Evolutionary conservation across 1,140 invertebrate species (phyloP).

Genomic region (Zelostemma sp.): DNA sequence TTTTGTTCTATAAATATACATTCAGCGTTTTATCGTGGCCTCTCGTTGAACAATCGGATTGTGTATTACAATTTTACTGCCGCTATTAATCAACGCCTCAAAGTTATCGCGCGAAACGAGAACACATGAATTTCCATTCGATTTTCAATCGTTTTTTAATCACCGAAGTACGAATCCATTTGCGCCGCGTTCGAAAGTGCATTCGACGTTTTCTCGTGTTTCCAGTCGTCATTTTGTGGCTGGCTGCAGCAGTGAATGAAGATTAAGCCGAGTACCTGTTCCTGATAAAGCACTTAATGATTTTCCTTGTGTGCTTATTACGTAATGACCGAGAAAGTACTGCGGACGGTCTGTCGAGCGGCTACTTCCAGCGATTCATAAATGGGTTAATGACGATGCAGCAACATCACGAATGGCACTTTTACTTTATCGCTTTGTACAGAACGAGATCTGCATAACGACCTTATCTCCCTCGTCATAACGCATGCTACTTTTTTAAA

Average conservation of each 20-base stretch:
- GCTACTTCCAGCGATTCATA: conserved; percentile 17
- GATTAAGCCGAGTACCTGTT: background rate
- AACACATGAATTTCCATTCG: background rate
- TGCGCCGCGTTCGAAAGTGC: too few species aligned
- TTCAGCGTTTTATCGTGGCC: conserved; percentile 26
- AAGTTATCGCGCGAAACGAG: background rate
- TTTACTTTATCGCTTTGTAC: conserved; percentile 19
- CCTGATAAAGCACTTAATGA: background rate
- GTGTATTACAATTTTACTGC: background rate
- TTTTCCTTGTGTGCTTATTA: background rate
- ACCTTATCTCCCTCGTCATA: background rate
- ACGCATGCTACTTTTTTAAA: background rate
- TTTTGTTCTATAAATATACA: conserved; percentile 44
- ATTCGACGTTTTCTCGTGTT: too few species aligned
- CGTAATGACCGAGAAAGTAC: background rate
- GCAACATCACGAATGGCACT: conserved; percentile 31
- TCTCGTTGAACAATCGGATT: background rate
- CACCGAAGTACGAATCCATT: too few species aligned
- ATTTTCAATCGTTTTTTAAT: too few species aligned
- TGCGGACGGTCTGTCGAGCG: background rate
- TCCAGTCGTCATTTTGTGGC: too few species aligned
- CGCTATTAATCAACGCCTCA: background rate
- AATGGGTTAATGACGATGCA: conserved; percentile 44
- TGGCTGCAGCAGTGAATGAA: background rate
- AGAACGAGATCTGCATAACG: background rate